Base-by-base conservation (phyloP, 2,888 invertebrate genomes). In the Hirtodrosophila alboralis region DNA sequence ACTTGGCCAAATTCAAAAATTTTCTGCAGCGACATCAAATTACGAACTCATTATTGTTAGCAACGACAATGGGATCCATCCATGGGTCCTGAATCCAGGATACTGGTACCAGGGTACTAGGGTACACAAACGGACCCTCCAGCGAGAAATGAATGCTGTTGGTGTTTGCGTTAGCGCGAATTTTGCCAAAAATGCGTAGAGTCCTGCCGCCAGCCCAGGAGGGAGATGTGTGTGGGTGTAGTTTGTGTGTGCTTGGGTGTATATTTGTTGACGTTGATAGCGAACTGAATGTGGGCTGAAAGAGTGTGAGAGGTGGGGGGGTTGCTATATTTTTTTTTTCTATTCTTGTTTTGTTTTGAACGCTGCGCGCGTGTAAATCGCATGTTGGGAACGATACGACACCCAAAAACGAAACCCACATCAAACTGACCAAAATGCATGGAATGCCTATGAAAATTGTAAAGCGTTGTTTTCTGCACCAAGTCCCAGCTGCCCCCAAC, bases 41-140 rank as follows among this genome's bases (percentile, higher is more conserved):
- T 87, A 87, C 87, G 81, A 87, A 87, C 88, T 87, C 88, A 88
- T 87, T 88, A 87, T 86, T 85, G 86, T 83, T 83, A 84, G 86
- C 76, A 64, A 75, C 75, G 78, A 76, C 63, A 69, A 60, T 62
- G 57, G 58, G 18, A n/a, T 66, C 64, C 56, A 63, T 51, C 48
- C 51, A 40, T 27, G 40, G 48, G 48, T 14, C 45, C 33, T 21
- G 61, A 13, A 28, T 38, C 10, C 38, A 21, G 28, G 54, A 28
- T 41, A 9, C 31, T 45, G 9, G 10, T 31, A 4, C 10, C 10
- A 16, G 21, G 41, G 9, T 33, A 34, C 8, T 16, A 10, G 65
- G 16, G 18, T 34, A 14, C 37, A 36, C n/a, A n/a, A n/a, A n/a
- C n/a, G 9, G 2, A 18, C 18, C 23, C 12, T 47, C 36, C 47